Percentiles rank a stretch among this genome's conserved stretches.
Evolutionary conservation across 1,140 invertebrate species (phyloP).

Genomic region (Listronotus oregonensis): DNA sequence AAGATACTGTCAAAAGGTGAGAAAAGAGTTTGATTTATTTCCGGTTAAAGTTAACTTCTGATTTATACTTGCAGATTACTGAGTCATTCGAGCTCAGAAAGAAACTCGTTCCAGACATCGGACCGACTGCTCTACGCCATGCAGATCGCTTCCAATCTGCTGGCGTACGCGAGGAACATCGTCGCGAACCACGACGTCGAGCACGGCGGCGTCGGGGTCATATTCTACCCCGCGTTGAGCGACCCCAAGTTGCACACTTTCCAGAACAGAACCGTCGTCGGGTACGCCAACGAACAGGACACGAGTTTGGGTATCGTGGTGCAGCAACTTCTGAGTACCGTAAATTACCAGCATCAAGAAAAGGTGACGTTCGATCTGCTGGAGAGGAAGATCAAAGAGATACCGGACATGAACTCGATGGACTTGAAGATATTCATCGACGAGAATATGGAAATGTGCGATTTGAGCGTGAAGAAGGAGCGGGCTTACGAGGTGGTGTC

Average conservation of each 20-base stretch:
- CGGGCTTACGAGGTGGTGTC: conserved; percentile 50
- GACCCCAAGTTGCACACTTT: conserved; percentile 45
- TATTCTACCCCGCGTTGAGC: conserved; percentile 56
- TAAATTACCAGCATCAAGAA: conserved; percentile 62
- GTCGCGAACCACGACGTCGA: conserved; percentile 61
- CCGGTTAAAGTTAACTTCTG: no score
- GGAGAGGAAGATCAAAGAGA: conserved; percentile 53
- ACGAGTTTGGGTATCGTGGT: conserved; percentile 57
- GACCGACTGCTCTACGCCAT: conserved; percentile 50
- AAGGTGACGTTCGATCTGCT: conserved; percentile 57
- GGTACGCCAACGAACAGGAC: conserved; percentile 45
- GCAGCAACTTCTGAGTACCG: conserved; percentile 61
- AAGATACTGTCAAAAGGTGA: conserved; percentile 44
- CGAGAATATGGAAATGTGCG: conserved; percentile 39
- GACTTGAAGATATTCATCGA: conserved; percentile 56
- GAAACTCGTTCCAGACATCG: conserved; percentile 48
- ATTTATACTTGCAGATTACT: conserved; percentile 11
- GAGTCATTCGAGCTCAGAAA: conserved; percentile 20
- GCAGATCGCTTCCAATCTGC: conserved; percentile 71
- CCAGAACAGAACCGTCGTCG: conserved; percentile 34
- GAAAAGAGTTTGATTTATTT: background rate
- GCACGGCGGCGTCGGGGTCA: conserved; percentile 58
- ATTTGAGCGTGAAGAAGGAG: conserved; percentile 51
- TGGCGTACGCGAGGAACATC: conserved; percentile 69
- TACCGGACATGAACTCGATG: conserved; percentile 56